Evolutionary conservation across 2,113 vertebrate genomes (phyloP), one percentile per base, ranked within the genome.

Genomic region (Dissostichus mawsoni): DNA sequence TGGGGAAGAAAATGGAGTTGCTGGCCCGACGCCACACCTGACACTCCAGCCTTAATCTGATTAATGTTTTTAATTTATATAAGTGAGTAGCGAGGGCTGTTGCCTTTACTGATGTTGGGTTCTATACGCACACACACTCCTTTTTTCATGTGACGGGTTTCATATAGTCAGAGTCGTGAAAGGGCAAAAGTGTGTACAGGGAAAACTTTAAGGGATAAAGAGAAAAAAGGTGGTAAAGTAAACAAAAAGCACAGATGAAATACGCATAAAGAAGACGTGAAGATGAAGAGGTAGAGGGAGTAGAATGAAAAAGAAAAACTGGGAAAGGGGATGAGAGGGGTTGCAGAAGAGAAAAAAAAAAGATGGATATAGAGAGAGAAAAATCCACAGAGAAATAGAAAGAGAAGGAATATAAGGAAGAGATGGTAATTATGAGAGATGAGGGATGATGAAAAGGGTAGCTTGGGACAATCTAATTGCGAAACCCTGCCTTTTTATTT

Each of bases 61-160:
- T 95, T 89, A 95, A 96, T 96, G 90, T 90, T 90, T 96, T 95
- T 94, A 95, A 96, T 96, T 96, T 96, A 88, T 93, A 57, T 96
- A 96, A 96, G 93, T 95, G 92, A 91, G 85, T 86, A 82, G 90
- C 85, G 83, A 78, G 51, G 84, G 65, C 58, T 74, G 80, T 66
- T 90, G 82, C 80, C 25, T 81, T 74, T 76, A 78, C 78, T 11
- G 65, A 79, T 51, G 74, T 13, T 69, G 8, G 53, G 61, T 36
- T 25, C 11, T 13, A 52, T 8, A 17, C 2, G 7, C 11, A 16
- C 44, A 11, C n/a, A 23, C n/a, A 29, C 51, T 14, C 52, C 23
- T 56, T 68, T 57, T 64, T 65, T 14, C 55, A 16, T 52, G 69
- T 72, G 68, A 80, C 12, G 11, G 65, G 74, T 81, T 70, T 72